Conservation (phyloP, 35 echinoderm and acorn worm species). For the Ophiothrix spiculata region DNA sequence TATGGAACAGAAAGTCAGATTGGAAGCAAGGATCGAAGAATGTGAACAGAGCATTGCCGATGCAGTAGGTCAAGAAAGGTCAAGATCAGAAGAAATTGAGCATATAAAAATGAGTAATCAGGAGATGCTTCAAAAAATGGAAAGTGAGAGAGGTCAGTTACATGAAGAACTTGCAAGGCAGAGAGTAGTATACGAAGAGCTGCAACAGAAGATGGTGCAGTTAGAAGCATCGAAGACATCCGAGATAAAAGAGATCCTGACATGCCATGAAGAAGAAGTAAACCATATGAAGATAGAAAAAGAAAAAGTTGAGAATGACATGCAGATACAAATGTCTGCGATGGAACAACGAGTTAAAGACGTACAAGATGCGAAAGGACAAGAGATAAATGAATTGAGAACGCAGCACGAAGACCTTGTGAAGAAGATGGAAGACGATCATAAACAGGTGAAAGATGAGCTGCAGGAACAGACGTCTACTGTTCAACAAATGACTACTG, state of each 20-base stretch:
- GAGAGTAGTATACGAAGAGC: not conserved
- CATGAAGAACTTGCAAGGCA: not conserved
- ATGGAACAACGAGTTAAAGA: not conserved
- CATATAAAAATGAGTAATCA: not conserved
- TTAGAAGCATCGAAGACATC: not conserved
- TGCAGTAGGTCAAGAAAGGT: not conserved
- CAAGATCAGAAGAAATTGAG: not conserved
- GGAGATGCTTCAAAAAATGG: not conserved
- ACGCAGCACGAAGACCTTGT: not conserved
- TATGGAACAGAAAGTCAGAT: not conserved
- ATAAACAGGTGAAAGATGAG: not conserved
- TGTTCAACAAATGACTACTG: not conserved
- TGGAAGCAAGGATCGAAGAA: not conserved
- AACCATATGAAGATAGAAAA: not conserved
- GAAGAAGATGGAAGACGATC: not conserved
- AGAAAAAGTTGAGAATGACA: not conserved
- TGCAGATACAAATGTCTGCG: not conserved
- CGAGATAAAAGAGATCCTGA: not conserved
- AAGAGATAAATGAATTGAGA: not conserved
- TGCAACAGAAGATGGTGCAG: not conserved
- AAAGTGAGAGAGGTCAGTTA: too few relatives aligned
- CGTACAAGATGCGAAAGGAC: not conserved
- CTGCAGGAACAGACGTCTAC: not conserved
- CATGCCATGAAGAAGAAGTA: not conserved
- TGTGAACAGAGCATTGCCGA: not conserved